Evolutionary conservation across 2,113 vertebrate species (phyloP), one percentile per base, ranked within the genome.

Genomic region (Eonycteris spelaea): DNA sequence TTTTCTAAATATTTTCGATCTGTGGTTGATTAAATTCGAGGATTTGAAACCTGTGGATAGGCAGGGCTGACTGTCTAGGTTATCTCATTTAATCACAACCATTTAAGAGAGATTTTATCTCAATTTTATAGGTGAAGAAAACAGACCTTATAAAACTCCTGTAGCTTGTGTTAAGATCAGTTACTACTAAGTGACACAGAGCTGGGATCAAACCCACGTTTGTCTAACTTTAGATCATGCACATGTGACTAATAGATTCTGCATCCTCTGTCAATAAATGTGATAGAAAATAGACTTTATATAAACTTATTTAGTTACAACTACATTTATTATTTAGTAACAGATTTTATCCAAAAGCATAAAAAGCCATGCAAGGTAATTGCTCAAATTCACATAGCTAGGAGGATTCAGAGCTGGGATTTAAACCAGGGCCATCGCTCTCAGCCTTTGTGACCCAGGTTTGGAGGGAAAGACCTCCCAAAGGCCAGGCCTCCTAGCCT

Each of bases 181-280:
- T 33, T 15, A 59, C 73, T 45, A 14, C 53, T 6, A 35, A 65
- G 71, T 11, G 19, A 2, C 40, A 2, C 40, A 74, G 71, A 74
- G 38, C 10, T 30, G 90, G 51, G 35, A 43, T 19, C 10, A 19
- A 74, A 57, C 59, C 38, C 3, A 2, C 61, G 70, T 9, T 13
- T 40, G 13, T 28, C 65, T 94, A 67, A 45, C n/a, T 67, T 75
- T 1, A 70, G 65, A 57, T 53, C 40, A 30, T 5, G 2, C 1
- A 2, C 0, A 0, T 11, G 13, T 59, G n/a, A 67, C 26, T 57
- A 0, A 38, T 35, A 75, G 65, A 57, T 1, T 43, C 5, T 14
- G 15, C 2, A 3, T 38, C 59, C 35, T 96, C n/a, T 30, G 7
- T n/a, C 33, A 59, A 61, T 30, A 88, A 10, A 26, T 1, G 5